Evolutionary conservation across 2,113 vertebrate species (phyloP), one percentile per base, ranked within the genome.

Genomic region (Caranx ignobilis): DNA sequence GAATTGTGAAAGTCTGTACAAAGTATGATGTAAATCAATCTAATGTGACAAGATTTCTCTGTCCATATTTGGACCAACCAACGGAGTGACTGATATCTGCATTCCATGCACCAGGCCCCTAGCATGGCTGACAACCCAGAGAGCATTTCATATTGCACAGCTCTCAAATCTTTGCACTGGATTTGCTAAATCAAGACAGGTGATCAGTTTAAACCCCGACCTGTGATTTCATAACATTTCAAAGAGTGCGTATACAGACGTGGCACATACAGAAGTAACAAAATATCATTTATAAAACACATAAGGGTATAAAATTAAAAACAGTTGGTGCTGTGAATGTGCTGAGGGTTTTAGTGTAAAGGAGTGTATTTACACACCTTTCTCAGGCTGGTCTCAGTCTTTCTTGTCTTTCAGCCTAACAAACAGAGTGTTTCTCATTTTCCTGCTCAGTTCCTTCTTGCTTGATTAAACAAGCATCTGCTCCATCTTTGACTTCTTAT

Each of bases 111-210:
- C 10, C 1, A 4, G 32, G 21, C 8, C 2, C 12, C 75, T 66
- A 32, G 54, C 34, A 9, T 82, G 74, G 79, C 78, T 79, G 26
- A 62, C 43, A 67, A 70, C 55, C 37, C 57, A 61, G 32, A 60
- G 50, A 86, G 69, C 71, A 2, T 71, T 76, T 63, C 13, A 79
- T 92, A 93, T 95, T 95, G 94, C 92, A 94, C 92, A 76, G 79
- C 55, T 77, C 68, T 68, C 77, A 19, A 8, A 54, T 72, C 60
- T 69, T 10, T 75, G 69, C 81, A 45, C 57, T 34, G 47, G 57
- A 60, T 77, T 57, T 71, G 56, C 41, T 65, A 43, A 39, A 41
- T 41, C 39, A 68, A 55, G 60, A 63, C 54, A 72, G 35, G 19
- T 26, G 43, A 79, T 63, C 18, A 0, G 52, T 37, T 19, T 2